Percentiles rank a stretch among this genome's conserved stretches.
phyloP scores from a whole-genome alignment of 2,888 invertebrate genomes.

The Spisula solida region DNA sequence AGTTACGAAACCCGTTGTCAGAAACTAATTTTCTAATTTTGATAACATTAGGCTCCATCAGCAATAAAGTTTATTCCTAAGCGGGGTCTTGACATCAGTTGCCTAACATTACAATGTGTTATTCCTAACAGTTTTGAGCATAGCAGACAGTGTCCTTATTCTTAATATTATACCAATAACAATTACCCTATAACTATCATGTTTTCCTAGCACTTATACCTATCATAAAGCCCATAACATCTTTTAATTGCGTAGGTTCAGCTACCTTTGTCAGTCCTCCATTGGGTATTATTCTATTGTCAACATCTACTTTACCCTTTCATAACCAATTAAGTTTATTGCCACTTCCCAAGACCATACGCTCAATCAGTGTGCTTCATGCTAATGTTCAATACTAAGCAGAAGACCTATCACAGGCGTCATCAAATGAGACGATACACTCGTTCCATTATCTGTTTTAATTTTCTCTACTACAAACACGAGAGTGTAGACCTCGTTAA shows the following conservation, averaged over 20 bases:
- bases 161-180: too few species aligned
- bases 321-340: not conserved
- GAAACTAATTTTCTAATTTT: too few species aligned
- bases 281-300: not conserved
- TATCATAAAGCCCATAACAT: too few species aligned
- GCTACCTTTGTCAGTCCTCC: not conserved
- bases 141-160: too few species aligned
- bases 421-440: not conserved
- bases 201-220: too few species aligned
- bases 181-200: too few species aligned
- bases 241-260: not conserved
- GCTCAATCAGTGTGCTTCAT: not conserved
- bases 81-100: too few species aligned
- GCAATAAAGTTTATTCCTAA: too few species aligned
- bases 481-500: not conserved
- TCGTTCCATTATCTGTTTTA: not conserved
- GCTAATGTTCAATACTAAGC: constrained; percentile 8
- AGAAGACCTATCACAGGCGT: not conserved
- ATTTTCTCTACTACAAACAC: not conserved
- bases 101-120: too few species aligned
- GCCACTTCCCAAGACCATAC: not conserved
- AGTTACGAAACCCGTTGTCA: too few species aligned
- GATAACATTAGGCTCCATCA: too few species aligned
- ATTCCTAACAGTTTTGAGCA: too few species aligned
- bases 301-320: not conserved